phyloP scores from a whole-genome alignment of 2,797 vertebrate species.

The Pachyuromys duprasi region DNA sequence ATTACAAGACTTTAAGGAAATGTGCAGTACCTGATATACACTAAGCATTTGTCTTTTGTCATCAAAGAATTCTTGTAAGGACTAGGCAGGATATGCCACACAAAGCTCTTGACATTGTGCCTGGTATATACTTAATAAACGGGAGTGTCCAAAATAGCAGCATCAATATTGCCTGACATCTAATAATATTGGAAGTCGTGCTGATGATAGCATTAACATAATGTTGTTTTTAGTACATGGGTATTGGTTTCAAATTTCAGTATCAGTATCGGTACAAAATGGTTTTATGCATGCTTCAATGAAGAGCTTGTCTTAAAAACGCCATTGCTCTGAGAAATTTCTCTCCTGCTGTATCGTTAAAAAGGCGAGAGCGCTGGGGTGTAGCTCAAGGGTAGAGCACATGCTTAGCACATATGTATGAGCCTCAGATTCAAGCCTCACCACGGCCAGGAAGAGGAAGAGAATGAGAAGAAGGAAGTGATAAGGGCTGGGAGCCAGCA shows the following conservation, averaged over 20 bases:
- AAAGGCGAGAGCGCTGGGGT: neutral
- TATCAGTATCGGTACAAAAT: neutral
- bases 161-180: neutral
- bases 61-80: slow-evolving; percentile 24
- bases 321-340: neutral
- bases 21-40: neutral
- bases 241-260: slow-evolving; percentile 25
- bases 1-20: slow-evolving; percentile 23
- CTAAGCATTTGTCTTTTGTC: slow-evolving; percentile 20
- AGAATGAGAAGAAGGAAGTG: neutral
- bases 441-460: neutral
- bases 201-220: neutral
- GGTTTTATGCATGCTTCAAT: neutral
- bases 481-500: neutral
- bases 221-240: neutral
- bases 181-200: slow-evolving; percentile 32
- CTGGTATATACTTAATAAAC: slow-evolving; percentile 2
- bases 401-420: neutral
- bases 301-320: neutral
- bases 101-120: slow-evolving; percentile 34
- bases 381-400: neutral
- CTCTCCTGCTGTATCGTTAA: neutral
- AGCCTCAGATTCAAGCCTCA: neutral
- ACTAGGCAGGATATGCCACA: slow-evolving; percentile 31
- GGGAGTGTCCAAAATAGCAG: slow-evolving; percentile 1